Conservation (phyloP, 2,888 invertebrate genomes). For the Drosophila nigritarsus region DNA sequence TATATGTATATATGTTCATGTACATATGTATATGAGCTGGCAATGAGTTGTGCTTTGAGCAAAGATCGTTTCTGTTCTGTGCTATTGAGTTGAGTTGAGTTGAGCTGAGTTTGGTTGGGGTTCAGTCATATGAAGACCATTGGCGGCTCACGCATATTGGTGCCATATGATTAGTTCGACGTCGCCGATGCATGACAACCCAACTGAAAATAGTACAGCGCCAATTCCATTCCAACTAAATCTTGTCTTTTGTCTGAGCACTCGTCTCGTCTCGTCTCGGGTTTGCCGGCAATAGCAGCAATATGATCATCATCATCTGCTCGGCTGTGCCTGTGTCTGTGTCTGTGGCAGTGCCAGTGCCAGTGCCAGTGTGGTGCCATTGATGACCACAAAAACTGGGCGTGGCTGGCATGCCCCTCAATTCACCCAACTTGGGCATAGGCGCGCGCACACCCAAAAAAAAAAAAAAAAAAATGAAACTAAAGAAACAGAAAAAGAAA, state of each 20-base stretch:
- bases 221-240: constrained; percentile 55
- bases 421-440: constrained; percentile 76
- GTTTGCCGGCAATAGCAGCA: constrained; percentile 56
- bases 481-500: constrained; percentile 19
- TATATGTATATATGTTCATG: background rate
- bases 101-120: constrained; percentile 5
- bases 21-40: constrained; percentile 8
- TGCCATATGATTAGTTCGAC: constrained; percentile 78
- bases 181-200: constrained; percentile 72
- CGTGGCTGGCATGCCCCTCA: constrained; percentile 76
- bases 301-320: constrained; percentile 60
- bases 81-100: constrained; percentile 5
- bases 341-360: constrained; percentile 13
- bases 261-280: constrained; percentile 30
- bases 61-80: constrained; percentile 16
- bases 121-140: constrained; percentile 31
- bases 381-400: constrained; percentile 79
- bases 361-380: constrained; percentile 59
- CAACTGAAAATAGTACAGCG: constrained; percentile 56
- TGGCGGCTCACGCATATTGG: constrained; percentile 70
- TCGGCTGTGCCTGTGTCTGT: constrained; percentile 15
- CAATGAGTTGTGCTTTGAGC: constrained; percentile 26
- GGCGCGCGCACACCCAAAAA: constrained; percentile 71
- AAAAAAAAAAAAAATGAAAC: background rate
- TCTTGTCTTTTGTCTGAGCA: constrained; percentile 9